These are phyloP conservation scores for Otocyon megalotis DNA, from an alignment of 2,113 vertebrate genomes.

Conservation along the genomic window DNA sequence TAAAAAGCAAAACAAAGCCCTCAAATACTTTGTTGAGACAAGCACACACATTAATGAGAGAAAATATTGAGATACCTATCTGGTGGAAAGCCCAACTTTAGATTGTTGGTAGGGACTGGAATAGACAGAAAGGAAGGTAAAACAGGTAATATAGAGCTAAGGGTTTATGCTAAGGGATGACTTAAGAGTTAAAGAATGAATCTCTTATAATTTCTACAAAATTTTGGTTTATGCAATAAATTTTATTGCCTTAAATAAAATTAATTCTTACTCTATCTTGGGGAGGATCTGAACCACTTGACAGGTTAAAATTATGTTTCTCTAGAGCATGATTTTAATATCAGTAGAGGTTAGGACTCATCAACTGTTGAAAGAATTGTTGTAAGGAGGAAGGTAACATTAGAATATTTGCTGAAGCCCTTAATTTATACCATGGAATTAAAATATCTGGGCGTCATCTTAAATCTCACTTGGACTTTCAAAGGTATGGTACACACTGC, in stretches of 20 bases:
- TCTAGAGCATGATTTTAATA: constrained; percentile 83
- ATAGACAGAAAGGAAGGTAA: background rate
- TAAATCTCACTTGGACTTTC: constrained; percentile 84
- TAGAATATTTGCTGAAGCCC: constrained; percentile 78
- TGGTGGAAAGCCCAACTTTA: background rate
- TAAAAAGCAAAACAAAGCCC: background rate
- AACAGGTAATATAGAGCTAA: background rate
- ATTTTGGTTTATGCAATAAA: constrained; percentile 66
- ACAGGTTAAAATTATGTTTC: constrained; percentile 82
- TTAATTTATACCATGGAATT: constrained; percentile 84
- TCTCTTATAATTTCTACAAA: constrained; percentile 53
- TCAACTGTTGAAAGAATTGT: constrained; percentile 80
- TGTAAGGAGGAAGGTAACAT: constrained; percentile 81
- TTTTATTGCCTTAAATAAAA: constrained; percentile 72
- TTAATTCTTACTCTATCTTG: constrained; percentile 51
- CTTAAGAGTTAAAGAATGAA: background rate
- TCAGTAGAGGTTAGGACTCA: constrained; percentile 66
- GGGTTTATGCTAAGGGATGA: background rate
- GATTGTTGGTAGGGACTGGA: background rate
- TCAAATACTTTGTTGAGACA: background rate
- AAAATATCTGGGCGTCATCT: constrained; percentile 82
- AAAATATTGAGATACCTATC: background rate
- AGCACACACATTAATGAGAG: background rate
- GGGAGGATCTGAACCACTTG: constrained; percentile 69
- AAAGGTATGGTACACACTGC: constrained; percentile 62